These are phyloP conservation scores for Isaurus tuberculatus DNA, from an alignment of 92 coral and sea anemone genomes.

Conservation along the genomic window DNA sequence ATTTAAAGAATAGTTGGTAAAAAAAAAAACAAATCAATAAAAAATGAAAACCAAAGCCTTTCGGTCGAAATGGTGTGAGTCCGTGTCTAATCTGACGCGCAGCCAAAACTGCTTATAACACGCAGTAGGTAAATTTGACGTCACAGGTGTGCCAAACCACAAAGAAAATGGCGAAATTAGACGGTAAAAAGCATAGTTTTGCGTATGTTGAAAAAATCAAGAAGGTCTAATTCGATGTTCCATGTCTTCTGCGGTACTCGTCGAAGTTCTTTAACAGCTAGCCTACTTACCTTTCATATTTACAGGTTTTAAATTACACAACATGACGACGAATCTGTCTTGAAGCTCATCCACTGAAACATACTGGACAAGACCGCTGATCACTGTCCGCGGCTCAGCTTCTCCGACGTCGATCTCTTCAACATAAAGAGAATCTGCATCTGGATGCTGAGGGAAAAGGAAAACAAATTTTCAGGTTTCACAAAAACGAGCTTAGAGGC, in stretches of 20 bases:
- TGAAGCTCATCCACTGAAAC: slow-evolving; percentile 84
- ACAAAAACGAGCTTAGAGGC: no score
- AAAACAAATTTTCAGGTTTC: neutral
- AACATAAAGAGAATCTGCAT: slow-evolving; percentile 90
- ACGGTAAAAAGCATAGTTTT: neutral
- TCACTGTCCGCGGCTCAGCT: slow-evolving; percentile 90
- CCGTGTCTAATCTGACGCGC: no score
- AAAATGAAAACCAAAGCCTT: no score
- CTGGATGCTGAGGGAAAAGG: slow-evolving; percentile 80
- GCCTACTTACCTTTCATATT: slow-evolving; percentile 90
- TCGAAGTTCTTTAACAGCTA: neutral
- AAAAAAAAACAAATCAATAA: no score
- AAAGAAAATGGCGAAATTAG: no score
- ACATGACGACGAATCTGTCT: slow-evolving; percentile 87
- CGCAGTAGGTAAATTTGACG: no score
- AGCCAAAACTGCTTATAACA: no score
- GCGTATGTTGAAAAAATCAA: neutral
- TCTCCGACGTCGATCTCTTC: slow-evolving; percentile 97
- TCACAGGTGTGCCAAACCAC: no score
- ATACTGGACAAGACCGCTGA: slow-evolving; percentile 91
- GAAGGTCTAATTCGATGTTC: neutral
- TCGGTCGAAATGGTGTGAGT: no score
- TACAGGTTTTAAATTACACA: slow-evolving; percentile 95
- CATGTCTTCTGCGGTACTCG: neutral
- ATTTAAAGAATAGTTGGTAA: no score